Percentiles rank a stretch among this genome's conserved stretches.
Evolutionary conservation across 2,888 invertebrate species (phyloP).

Genomic region (Tenthredo mesomela): DNA sequence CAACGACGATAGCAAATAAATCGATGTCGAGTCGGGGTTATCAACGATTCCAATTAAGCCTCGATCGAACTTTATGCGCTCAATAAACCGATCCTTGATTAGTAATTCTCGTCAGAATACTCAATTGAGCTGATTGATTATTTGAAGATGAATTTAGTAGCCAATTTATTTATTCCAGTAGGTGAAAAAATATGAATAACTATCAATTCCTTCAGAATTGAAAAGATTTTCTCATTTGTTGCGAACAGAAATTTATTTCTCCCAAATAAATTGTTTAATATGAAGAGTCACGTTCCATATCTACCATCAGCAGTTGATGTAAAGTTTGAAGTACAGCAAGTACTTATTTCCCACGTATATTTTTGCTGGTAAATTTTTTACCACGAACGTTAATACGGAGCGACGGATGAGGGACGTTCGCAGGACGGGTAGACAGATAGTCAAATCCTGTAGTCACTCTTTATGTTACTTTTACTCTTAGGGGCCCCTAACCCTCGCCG

Average conservation of each 20-base stretch:
- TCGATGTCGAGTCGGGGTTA: slow-evolving; percentile 12
- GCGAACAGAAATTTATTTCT: neutral
- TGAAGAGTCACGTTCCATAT: no score
- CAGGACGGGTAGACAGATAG: slow-evolving; percentile 23
- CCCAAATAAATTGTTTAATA: neutral
- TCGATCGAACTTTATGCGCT: neutral
- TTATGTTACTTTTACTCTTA: slow-evolving; percentile 21
- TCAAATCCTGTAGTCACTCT: slow-evolving; percentile 21
- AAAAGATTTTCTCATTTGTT: neutral
- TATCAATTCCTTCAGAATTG: neutral
- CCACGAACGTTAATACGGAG: neutral
- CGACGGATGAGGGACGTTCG: neutral
- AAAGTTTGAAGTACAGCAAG: neutral
- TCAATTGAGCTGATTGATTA: neutral
- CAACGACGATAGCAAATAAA: slow-evolving; percentile 8
- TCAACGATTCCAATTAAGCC: slow-evolving; percentile 29
- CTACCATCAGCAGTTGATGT: neutral
- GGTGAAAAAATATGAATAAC: neutral
- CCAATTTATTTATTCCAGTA: neutral
- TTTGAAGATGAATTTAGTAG: neutral
- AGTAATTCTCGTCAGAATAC: neutral
- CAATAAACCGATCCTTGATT: slow-evolving; percentile 29
- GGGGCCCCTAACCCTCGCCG: slow-evolving; percentile 57
- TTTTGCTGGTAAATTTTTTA: neutral
- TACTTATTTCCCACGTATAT: slow-evolving; percentile 4